Conservation (phyloP, 2,113 vertebrate genomes). For the Colaptes auratus region DNA sequence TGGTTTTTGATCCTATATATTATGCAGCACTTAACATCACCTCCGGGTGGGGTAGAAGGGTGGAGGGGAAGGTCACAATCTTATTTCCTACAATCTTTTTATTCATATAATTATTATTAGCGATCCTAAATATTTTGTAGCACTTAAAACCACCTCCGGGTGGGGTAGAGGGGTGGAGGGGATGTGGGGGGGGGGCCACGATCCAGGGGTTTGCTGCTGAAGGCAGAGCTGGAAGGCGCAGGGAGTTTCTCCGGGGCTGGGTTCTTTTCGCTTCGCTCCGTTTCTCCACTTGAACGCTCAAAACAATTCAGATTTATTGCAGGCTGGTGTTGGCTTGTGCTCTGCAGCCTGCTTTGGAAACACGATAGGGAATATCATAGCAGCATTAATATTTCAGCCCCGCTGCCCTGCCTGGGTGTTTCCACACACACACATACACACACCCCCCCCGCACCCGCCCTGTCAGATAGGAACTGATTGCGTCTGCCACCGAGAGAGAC, state of each 20-base stretch:
- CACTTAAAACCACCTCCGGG: neutral
- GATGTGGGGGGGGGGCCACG: no score
- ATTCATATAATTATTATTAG: no score
- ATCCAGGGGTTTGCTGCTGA: neutral
- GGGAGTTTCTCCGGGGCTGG: neutral
- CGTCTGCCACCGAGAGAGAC: neutral
- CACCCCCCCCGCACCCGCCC: no score
- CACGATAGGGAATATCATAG: neutral
- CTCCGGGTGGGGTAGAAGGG: no score
- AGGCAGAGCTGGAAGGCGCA: neutral
- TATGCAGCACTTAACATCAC: no score
- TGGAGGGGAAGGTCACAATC: no score
- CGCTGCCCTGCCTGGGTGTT: neutral
- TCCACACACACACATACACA: neutral
- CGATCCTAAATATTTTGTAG: neutral
- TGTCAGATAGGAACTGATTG: neutral
- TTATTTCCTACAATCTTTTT: no score
- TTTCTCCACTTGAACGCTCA: neutral
- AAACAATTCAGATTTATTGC: neutral
- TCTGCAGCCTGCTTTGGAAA: neutral
- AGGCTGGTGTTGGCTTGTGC: neutral
- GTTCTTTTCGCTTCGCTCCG: rapidly evolving
- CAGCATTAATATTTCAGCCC: neutral
- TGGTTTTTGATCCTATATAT: no score
- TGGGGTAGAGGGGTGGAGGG: no score